phyloP scores from a whole-genome alignment of 1,140 invertebrate genomes.

The Drosophila persimilis region DNA sequence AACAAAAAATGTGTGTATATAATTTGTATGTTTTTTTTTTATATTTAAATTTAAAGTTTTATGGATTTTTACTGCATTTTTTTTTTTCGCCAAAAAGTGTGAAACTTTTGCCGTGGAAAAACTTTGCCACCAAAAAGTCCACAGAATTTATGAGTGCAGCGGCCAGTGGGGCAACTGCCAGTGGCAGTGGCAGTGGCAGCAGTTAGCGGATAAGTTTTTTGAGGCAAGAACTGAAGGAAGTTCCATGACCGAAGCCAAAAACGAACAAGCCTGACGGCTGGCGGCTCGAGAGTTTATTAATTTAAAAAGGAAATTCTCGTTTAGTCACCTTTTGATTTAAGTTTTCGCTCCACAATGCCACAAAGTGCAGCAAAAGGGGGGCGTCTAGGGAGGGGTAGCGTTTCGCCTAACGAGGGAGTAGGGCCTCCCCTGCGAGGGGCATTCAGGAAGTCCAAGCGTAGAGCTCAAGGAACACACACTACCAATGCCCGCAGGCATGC shows the following conservation, averaged over 20 bases:
- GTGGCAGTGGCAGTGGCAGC: no score
- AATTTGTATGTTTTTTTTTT: neutral
- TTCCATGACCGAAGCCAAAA: neutral
- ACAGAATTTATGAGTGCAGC: slow-evolving; percentile 66
- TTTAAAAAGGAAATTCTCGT: slow-evolving; percentile 82
- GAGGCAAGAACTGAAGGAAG: slow-evolving; percentile 22
- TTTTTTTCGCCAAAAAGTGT: neutral
- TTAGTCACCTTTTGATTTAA: slow-evolving; percentile 82
- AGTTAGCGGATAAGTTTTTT: slow-evolving; percentile 76
- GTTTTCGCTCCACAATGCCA: slow-evolving; percentile 21
- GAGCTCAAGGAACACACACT: no score
- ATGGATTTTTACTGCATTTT: no score
- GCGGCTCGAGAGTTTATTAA: slow-evolving; percentile 68
- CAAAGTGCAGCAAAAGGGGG: slow-evolving; percentile 26
- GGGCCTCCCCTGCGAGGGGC: no score
- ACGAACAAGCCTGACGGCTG: neutral
- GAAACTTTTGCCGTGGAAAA: slow-evolving; percentile 30
- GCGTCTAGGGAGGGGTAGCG: no score
- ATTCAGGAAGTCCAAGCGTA: no score
- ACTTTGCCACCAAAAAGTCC: slow-evolving; percentile 37
- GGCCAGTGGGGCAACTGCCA: no score
- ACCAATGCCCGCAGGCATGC: no score
- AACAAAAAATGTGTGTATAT: slow-evolving; percentile 15
- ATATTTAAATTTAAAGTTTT: neutral
- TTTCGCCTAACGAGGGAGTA: no score